These are phyloP conservation scores for Halcyon smyrnensis DNA, from an alignment of 2,797 vertebrate species.

Conservation along the genomic window DNA sequence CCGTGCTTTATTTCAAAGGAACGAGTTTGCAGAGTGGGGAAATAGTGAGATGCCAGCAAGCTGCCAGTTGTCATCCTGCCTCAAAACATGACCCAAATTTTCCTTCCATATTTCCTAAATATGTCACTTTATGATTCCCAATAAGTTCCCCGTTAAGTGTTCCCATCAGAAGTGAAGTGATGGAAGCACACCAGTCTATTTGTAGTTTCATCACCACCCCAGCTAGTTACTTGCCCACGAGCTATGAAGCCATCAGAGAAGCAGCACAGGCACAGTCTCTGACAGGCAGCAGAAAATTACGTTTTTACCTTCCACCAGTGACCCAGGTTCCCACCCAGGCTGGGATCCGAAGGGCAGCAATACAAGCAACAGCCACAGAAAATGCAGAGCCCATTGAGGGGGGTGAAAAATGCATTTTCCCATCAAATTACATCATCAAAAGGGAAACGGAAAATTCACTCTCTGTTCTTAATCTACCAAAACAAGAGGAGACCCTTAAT, in stretches of 20 bases:
- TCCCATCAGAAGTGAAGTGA: not conserved
- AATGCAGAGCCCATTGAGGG: not conserved
- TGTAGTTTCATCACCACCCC: not conserved
- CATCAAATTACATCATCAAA: not conserved
- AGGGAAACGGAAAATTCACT: not conserved
- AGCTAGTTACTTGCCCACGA: not conserved
- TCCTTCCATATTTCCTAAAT: not conserved
- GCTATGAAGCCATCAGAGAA: not conserved
- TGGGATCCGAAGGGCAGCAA: not conserved
- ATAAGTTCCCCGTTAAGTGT: not conserved
- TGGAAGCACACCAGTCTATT: not conserved
- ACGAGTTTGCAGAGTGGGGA: not conserved
- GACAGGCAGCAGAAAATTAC: not conserved
- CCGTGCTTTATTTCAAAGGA: not conserved
- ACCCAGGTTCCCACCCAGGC: rapidly evolving
- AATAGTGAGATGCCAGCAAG: not conserved
- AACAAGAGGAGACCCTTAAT: not conserved
- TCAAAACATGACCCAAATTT: not conserved
- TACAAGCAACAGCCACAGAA: not conserved
- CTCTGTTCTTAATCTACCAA: not conserved
- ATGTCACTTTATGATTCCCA: not conserved
- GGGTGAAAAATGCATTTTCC: not conserved
- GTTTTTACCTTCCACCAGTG: not conserved
- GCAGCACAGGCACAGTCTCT: not conserved
- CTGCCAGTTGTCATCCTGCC: not conserved